Conservation (phyloP, 92 coral and sea anemone species). For the Palythoa heliodiscus region DNA sequence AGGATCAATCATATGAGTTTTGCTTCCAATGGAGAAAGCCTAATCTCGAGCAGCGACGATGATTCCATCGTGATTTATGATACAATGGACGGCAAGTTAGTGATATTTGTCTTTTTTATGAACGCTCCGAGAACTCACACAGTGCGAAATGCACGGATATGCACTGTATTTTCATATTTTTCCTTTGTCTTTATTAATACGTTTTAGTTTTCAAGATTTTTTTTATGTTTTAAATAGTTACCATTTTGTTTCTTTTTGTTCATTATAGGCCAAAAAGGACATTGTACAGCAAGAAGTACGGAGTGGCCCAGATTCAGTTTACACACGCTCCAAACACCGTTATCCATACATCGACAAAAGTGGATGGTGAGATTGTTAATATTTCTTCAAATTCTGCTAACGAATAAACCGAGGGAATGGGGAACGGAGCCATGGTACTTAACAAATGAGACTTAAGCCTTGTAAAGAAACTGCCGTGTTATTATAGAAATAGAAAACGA, state of each 20-base stretch:
- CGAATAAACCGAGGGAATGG: no score
- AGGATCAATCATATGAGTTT: conserved; percentile 87
- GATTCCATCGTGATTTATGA: conserved; percentile 98
- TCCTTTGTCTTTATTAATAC: background rate
- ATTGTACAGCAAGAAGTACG: conserved; percentile 96
- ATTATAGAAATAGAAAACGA: no score
- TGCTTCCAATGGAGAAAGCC: conserved; percentile 91
- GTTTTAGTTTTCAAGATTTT: background rate
- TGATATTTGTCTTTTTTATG: background rate
- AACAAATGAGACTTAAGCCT: no score
- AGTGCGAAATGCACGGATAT: background rate
- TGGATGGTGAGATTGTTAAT: conserved; percentile 79
- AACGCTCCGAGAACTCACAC: background rate
- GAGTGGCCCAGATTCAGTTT: conserved; percentile 97
- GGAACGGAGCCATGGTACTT: no score
- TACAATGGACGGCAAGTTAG: conserved; percentile 95
- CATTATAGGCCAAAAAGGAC: conserved; percentile 86
- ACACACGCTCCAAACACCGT: conserved; percentile 99
- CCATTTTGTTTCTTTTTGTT: background rate
- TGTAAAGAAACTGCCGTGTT: no score
- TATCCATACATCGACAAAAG: conserved; percentile 97
- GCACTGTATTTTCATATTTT: background rate
- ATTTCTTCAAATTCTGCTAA: background rate
- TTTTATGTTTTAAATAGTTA: background rate
- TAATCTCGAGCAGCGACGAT: conserved; percentile 95